These are phyloP conservation scores for Proisotoma minuta DNA, from an alignment of 2,888 invertebrate genomes.

Conservation along the genomic window DNA sequence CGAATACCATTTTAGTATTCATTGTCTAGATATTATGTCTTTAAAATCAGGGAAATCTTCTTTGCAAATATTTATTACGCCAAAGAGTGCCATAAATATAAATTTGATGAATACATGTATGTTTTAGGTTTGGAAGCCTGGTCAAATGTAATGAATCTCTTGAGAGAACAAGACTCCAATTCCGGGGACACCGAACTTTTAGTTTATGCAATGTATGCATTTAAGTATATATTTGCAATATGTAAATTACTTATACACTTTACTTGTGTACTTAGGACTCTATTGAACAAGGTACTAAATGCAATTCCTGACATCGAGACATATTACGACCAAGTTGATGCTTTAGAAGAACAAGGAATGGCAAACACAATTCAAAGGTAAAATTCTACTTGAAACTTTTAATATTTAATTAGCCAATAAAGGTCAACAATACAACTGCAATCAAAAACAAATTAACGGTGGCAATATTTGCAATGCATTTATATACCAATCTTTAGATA, in stretches of 20 bases:
- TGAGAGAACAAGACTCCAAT: conserved; percentile 84
- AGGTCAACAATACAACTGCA: too few species aligned
- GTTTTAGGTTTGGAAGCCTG: conserved; percentile 65
- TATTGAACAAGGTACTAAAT: conserved; percentile 90
- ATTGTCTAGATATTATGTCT: background rate
- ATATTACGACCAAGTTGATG: conserved; percentile 95
- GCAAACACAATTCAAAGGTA: conserved; percentile 73
- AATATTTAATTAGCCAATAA: background rate
- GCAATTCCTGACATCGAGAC: conserved; percentile 91
- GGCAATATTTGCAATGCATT: too few species aligned
- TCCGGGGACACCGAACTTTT: conserved; percentile 85
- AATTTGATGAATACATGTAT: too few species aligned
- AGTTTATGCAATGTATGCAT: conserved; percentile 94
- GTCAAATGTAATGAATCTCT: conserved; percentile 74
- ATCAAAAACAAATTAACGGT: too few species aligned
- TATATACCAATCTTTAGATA: too few species aligned
- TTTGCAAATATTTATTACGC: background rate
- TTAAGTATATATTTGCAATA: too few species aligned
- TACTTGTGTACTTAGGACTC: too few species aligned
- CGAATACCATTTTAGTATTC: background rate
- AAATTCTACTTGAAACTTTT: conserved; percentile 35
- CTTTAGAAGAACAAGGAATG: conserved; percentile 89
- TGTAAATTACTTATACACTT: too few species aligned
- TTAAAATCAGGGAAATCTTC: background rate
- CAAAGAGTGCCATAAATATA: too few species aligned